Evolutionary conservation across 1,140 invertebrate genomes (phyloP).

Genomic region (Scaptomyza hsui): DNA sequence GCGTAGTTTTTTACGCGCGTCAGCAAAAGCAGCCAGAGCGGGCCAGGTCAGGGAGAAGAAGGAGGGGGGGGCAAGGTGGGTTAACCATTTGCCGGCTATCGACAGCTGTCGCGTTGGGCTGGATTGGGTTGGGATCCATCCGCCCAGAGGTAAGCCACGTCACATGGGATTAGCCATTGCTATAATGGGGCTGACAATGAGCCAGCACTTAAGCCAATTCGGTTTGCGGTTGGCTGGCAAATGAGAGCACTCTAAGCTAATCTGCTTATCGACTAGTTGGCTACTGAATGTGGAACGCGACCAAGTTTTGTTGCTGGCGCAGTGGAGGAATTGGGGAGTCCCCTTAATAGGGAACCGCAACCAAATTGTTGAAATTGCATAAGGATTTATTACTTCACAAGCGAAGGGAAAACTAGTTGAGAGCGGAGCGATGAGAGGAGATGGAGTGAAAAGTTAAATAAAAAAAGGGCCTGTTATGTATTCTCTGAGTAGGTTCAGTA

Average conservation of each 20-base stretch:
- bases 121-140: not conserved
- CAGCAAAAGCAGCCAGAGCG: conserved; percentile 56
- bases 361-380: conserved; percentile 32
- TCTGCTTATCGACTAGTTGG: conserved; percentile 45
- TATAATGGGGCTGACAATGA: conserved; percentile 46
- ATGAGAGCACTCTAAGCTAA: conserved; percentile 49
- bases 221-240: conserved; percentile 47
- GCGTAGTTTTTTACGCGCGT: conserved; percentile 74
- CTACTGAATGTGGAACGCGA: conserved; percentile 26
- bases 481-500: not conserved
- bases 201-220: conserved; percentile 51
- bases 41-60: not conserved
- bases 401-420: not conserved
- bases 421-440: too few relatives aligned
- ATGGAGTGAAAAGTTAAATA: too few relatives aligned
- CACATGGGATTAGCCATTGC: conserved; percentile 38
- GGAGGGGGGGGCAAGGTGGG: not conserved
- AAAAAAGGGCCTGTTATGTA: not conserved
- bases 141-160: conserved; percentile 20
- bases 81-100: conserved; percentile 38
- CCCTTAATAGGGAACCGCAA: not conserved
- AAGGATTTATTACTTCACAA: conserved; percentile 30
- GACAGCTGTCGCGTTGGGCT: conserved; percentile 9
- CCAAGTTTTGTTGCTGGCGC: conserved; percentile 1
- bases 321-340: too few relatives aligned